Conservation (phyloP, 2,888 invertebrate genomes). For the Gryllus longicercus region DNA sequence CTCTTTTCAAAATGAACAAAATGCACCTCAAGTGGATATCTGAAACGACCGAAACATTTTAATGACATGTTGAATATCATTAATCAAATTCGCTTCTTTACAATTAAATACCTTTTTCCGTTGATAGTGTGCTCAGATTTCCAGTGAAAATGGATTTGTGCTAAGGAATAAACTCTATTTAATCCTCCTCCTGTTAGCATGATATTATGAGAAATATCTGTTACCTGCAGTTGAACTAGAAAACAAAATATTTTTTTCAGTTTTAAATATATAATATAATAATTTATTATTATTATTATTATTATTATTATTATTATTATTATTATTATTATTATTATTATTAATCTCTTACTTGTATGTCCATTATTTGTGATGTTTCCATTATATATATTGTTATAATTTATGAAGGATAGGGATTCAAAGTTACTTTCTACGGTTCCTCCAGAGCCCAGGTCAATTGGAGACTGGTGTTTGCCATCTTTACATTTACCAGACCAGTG, state of each 20-base stretch:
- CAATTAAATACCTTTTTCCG: slow-evolving; percentile 45
- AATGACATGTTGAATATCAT: too few relatives aligned
- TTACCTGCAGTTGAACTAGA: slow-evolving; percentile 42
- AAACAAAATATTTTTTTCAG: too few relatives aligned
- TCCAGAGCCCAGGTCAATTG: not conserved
- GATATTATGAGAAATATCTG: slow-evolving; percentile 38
- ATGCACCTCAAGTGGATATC: slow-evolving; percentile 62
- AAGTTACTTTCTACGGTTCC: not conserved
- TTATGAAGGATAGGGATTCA: not conserved
- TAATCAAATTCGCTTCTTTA: too few relatives aligned
- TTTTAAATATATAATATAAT: too few relatives aligned
- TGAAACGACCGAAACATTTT: slow-evolving; percentile 40
- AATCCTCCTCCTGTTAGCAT: slow-evolving; percentile 58
- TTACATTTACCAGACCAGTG: not conserved
- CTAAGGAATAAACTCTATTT: slow-evolving; percentile 56
- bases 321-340: too few relatives aligned
- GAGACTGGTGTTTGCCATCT: not conserved
- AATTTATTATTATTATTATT: too few relatives aligned
- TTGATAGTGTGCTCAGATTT: slow-evolving; percentile 77
- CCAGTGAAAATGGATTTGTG: slow-evolving; percentile 83
- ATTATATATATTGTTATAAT: not conserved
- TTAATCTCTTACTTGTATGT: not conserved
- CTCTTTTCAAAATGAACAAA: slow-evolving; percentile 60
- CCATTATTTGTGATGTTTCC: not conserved
- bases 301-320: too few relatives aligned